Evolutionary conservation across 35 echinoderm and acorn worm species (phyloP), one percentile per base, ranked within the genome.

Genomic region (Acanthaster planci): DNA sequence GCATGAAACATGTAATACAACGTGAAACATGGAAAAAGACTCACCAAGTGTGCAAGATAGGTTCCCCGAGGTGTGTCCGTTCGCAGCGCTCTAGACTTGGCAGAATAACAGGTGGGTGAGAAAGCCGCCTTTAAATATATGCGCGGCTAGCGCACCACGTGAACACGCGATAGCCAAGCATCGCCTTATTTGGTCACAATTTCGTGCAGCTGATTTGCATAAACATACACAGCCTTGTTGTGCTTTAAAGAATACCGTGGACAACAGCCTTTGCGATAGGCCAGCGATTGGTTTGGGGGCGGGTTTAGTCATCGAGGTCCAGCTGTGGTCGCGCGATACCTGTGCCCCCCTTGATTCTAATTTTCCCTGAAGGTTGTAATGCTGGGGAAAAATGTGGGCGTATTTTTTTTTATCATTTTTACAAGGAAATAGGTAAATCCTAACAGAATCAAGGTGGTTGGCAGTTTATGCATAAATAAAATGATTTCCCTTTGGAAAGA

Each of bases 321-420:
- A 21, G 30, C 64, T 26, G 64, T 19, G 64, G 64, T 72, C 64
- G 30, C 34, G 30, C 26, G 18, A 26, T 72, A 9, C 4, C 12
- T 47, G 4, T 47, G 4, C 42, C 42, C 42, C 42, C 12, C 42
- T 12, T 6, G 64, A 72, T 72, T 72, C 14, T 29, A 60, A 15
- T 22, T 60, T 31, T 26, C 64, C 34, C 64, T 29, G 64, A 72
- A 72, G 64, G 64, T 35, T 34, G 30, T 72, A 27, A 72, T 72
- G 64, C 64, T 27, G 64, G n/a, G 64, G 30, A 72, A 34, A 72
- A 72, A 72, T 72, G 64, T 72, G 64, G 77, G 47, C 38, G 47
- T 79, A 12, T 78, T 80, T 39, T 80, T 22, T n/a, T n/a, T n/a
- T n/a, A n/a, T n/a, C n/a, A 47, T 4, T 47, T 47, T 47, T 47